Base-by-base conservation (phyloP, 2,888 invertebrate species). In the Balanococcus diminutus region DNA sequence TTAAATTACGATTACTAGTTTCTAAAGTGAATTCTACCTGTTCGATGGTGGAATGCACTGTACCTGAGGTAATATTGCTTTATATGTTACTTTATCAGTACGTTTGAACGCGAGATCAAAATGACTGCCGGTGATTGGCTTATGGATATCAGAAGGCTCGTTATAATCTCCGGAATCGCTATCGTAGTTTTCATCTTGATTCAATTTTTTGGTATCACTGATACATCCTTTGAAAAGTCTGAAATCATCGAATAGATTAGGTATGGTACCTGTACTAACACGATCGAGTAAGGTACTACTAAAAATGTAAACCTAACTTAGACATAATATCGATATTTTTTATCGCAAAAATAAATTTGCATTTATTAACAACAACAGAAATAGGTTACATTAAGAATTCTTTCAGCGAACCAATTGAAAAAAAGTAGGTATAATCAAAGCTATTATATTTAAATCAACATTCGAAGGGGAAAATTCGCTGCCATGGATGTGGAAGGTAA, bases 61-160 rank as follows among this genome's bases (percentile, higher is more conserved):
- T 88, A 91, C 91, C 89, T 91, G 91, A 75, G 91, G 91, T 86
- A 90, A 87, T 51, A 91, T 89, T 46, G 90, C 90, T 88, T 90
- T 90, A 85, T 87, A 87, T 39, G 87, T 86, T 22, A 86, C 82
- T 81, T 87, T 87, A 16, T 81, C 85, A 25, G 86, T 87, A 22
- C 88, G 88, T 56, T 88, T 88, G 87, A 88, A 88, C 22, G 87
- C 86, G 84, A 88, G 87, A 86, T 88, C 88, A 81, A 88, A 88
- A 79, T 87, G 87, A 56, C 88, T 88, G 51, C 88, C 88, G 32
- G 87, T 46, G 8, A 86, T 81, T 32, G 75, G 86, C 51, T 83
- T 83, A 22, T 83, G 67, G 1, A 83, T 67, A 36, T 83, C 83
- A 1, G 56, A 22, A 25, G 51, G 31, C n/a, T 83, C 83, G 39